Conservation (phyloP, 2,888 invertebrate species). For the Barypeithes pellucidus region DNA sequence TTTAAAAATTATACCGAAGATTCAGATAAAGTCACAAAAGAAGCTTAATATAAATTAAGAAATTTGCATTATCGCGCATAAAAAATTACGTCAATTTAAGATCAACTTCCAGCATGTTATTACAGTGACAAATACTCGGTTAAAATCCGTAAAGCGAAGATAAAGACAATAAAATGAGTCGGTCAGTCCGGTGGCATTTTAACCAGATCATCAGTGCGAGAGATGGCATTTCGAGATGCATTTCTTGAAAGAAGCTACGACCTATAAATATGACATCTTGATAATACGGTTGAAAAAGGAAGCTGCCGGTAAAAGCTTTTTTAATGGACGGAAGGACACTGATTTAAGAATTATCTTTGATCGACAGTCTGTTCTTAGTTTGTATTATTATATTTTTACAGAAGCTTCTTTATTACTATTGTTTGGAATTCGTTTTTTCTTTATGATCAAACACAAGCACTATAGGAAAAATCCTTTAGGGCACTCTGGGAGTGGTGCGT, state of each 20-base stretch:
- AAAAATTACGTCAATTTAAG: slow-evolving; percentile 44
- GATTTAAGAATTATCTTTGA: no score
- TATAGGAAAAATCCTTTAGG: no score
- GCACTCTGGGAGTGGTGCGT: no score
- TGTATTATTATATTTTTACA: no score
- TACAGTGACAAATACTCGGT: slow-evolving; percentile 34
- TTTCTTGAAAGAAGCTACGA: slow-evolving; percentile 31
- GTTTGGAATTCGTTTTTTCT: no score
- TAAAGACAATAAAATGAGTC: slow-evolving; percentile 43
- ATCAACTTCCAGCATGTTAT: slow-evolving; percentile 26
- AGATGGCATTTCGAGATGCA: slow-evolving; percentile 49
- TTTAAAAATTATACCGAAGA: no score
- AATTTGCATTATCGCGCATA: slow-evolving; percentile 47
- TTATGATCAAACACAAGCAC: no score
- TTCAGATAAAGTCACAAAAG: neutral
- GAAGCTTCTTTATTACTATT: no score
- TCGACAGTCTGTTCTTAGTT: no score
- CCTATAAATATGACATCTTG: slow-evolving; percentile 50
- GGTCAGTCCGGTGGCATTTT: slow-evolving; percentile 48
- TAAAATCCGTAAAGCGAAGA: slow-evolving; percentile 28
- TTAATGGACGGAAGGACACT: slow-evolving; percentile 24
- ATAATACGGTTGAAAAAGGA: slow-evolving; percentile 39
- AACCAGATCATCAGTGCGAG: slow-evolving; percentile 46
- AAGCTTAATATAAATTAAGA: slow-evolving; percentile 28
- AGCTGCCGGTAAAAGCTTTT: slow-evolving; percentile 27